These are phyloP conservation scores for Cyrtodaria siliqua DNA, from an alignment of 2,888 invertebrate genomes.

Conservation along the genomic window DNA sequence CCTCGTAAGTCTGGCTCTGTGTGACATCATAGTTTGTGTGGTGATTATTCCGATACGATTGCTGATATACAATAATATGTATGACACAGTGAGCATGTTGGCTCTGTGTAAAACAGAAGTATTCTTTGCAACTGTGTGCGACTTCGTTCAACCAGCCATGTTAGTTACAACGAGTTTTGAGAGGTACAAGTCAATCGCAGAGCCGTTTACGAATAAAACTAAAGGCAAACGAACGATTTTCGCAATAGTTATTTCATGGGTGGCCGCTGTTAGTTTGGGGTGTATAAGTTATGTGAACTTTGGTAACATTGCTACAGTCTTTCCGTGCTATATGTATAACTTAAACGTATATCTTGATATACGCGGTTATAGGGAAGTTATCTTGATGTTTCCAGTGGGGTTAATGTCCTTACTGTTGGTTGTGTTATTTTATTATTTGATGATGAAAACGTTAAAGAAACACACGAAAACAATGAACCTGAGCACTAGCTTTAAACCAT, in stretches of 20 bases:
- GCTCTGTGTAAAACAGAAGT: conserved; percentile 57
- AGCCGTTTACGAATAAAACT: conserved; percentile 70
- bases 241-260: conserved; percentile 55
- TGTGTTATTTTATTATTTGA: conserved; percentile 56
- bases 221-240: conserved; percentile 45
- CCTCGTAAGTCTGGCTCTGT: conserved; percentile 63
- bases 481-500: conserved; percentile 14
- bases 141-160: conserved; percentile 70
- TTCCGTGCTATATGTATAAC: conserved; percentile 47
- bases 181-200: conserved; percentile 75
- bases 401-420: conserved; percentile 54
- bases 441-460: conserved; percentile 58
- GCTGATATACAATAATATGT: conserved; percentile 35
- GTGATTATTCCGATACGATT: conserved; percentile 66
- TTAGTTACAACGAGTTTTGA: conserved; percentile 74
- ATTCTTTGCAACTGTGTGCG: conserved; percentile 67
- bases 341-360: neutral
- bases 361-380: conserved; percentile 30
- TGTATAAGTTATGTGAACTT: conserved; percentile 38
- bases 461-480: conserved; percentile 59
- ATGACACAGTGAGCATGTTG: neutral
- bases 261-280: conserved; percentile 33
- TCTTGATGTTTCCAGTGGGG: conserved; percentile 60
- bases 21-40: conserved; percentile 65
- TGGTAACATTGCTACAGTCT: conserved; percentile 50